Percentiles rank a stretch among this genome's conserved stretches.
These are phyloP conservation scores for Oryzias woworae DNA, from an alignment of 2,113 vertebrate genomes.

Conservation along the genomic window DNA sequence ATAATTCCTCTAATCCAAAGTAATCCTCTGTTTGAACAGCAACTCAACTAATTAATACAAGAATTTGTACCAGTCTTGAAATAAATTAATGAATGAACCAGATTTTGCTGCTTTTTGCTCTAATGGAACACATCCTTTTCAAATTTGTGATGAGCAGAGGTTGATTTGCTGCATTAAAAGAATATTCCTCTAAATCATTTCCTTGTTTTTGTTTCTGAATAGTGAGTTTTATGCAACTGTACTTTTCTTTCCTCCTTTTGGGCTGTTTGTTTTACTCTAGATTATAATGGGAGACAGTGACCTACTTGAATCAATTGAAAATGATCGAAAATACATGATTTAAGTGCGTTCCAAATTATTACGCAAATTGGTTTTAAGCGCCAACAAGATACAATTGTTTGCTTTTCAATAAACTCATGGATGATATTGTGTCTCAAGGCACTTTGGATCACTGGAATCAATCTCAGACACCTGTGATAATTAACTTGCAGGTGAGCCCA, in stretches of 20 bases:
- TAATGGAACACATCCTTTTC: conserved; percentile 6
- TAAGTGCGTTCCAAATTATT: no score
- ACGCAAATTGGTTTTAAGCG: no score
- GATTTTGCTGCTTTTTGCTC: conserved; percentile 21
- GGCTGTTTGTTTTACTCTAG: conserved; percentile 6
- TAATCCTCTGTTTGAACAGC: conserved; percentile 41
- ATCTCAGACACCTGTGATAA: no score
- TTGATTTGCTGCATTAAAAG: conserved; percentile 33
- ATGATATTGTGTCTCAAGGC: no score
- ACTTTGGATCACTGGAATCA: no score
- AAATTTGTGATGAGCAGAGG: conserved; percentile 27
- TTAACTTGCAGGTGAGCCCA: no score
- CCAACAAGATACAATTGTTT: no score
- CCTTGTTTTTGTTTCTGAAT: conserved; percentile 39
- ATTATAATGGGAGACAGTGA: conserved; percentile 3
- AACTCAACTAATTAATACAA: conserved; percentile 34
- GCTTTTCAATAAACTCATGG: no score
- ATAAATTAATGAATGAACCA: conserved; percentile 6
- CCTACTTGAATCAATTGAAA: conserved; percentile 4
- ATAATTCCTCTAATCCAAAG: conserved; percentile 44
- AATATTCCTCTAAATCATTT: conserved; percentile 25
- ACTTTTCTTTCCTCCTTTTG: conserved; percentile 10
- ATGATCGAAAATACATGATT: no score
- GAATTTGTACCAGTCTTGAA: conserved; percentile 26
- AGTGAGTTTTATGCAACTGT: conserved; percentile 16